Percentiles rank a stretch among this genome's conserved stretches.
phyloP scores from a whole-genome alignment of 2,888 invertebrate genomes.

The Andrena hattorfiana region DNA sequence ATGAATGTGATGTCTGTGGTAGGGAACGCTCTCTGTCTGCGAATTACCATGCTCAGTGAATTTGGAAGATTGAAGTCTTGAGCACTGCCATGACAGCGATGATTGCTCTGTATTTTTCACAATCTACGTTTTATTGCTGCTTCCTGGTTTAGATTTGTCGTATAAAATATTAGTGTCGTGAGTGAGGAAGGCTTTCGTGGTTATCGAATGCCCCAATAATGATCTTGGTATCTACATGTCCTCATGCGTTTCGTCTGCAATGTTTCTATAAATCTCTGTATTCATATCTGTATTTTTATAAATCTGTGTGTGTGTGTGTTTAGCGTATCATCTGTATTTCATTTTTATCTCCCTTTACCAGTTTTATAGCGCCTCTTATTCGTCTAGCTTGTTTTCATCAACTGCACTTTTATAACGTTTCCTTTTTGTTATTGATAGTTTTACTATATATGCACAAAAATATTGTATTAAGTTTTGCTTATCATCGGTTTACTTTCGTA shows the following conservation, averaged over 20 bases:
- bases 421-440: background rate
- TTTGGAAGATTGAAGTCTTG: background rate
- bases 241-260: background rate
- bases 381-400: conserved; percentile 9
- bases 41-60: conserved; percentile 16
- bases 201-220: background rate
- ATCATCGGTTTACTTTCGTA: no score
- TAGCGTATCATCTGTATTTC: conserved; percentile 11
- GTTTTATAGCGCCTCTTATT: background rate
- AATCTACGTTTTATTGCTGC: no score
- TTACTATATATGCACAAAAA: no score
- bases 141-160: no score
- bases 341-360: conserved; percentile 39
- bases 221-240: background rate
- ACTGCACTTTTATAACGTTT: background rate
- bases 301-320: background rate
- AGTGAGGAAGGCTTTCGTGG: background rate
- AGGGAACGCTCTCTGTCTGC: background rate
- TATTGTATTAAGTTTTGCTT: no score
- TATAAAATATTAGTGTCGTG: background rate
- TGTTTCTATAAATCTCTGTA: conserved; percentile 13
- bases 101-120: no score
- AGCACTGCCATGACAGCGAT: background rate
- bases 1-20: background rate
- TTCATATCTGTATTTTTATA: conserved; percentile 12